phyloP scores from a whole-genome alignment of 2,888 invertebrate genomes.

The Iselma pallidipennis region DNA sequence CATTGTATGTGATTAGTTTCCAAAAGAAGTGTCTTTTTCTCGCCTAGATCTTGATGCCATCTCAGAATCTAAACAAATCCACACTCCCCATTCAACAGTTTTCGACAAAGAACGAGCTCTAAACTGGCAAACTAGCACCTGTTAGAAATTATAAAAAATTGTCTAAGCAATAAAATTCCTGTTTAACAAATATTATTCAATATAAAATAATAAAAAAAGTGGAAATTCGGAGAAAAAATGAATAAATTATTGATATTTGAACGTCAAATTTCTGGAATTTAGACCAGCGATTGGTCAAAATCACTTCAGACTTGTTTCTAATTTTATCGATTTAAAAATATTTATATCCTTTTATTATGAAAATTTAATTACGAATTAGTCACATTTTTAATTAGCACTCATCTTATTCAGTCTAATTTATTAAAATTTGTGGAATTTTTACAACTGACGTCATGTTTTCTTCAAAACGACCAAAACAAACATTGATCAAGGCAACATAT shows the following conservation, averaged over 20 bases:
- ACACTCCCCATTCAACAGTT: too few relatives aligned
- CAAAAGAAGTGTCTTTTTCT: background rate
- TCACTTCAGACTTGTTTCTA: too few relatives aligned
- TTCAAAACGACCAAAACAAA: background rate
- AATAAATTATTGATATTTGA: too few relatives aligned
- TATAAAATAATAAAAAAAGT: too few relatives aligned
- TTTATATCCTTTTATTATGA: background rate
- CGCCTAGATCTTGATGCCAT: background rate
- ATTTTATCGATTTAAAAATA: too few relatives aligned
- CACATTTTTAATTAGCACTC: background rate
- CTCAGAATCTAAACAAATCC: background rate
- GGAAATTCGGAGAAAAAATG: background rate
- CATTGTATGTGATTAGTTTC: constrained; percentile 15
- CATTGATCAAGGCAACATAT: background rate
- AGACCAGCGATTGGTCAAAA: background rate
- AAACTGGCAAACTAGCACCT: background rate
- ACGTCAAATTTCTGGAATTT: background rate
- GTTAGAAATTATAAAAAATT: too few relatives aligned
- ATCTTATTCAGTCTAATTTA: background rate
- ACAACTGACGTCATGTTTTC: background rate
- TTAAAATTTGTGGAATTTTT: background rate
- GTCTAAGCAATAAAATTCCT: background rate
- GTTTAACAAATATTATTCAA: too few relatives aligned
- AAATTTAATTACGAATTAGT: background rate
- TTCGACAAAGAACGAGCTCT: background rate